Percentiles rank a stretch among this genome's conserved stretches.
Evolutionary conservation across 2,797 vertebrate species (phyloP).

Genomic region (Gephyroberyx darwinii): DNA sequence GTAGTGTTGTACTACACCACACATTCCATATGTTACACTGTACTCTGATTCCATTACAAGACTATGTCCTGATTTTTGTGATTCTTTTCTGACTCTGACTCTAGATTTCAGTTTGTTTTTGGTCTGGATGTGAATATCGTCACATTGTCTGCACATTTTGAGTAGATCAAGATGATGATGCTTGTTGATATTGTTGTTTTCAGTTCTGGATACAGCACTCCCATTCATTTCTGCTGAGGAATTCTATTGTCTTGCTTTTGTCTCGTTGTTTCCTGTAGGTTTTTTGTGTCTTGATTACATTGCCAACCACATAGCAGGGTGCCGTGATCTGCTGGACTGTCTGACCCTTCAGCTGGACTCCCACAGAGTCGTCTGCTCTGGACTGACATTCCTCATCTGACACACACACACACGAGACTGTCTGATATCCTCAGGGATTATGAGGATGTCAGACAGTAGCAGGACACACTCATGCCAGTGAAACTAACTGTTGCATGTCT

Average conservation of each 20-base stretch:
- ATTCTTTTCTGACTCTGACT: neutral
- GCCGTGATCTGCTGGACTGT: no score
- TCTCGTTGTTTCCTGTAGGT: neutral
- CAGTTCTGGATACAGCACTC: neutral
- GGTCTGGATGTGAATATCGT: constrained; percentile 4
- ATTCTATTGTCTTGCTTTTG: constrained; percentile 12
- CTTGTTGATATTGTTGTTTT: neutral
- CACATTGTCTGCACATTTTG: neutral
- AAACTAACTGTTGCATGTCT: neutral
- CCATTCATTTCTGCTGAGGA: no score
- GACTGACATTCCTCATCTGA: constrained; percentile 6
- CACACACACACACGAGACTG: neutral
- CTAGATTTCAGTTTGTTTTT: no score
- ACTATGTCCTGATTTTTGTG: neutral
- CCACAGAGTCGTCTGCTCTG: neutral
- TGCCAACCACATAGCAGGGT: constrained; percentile 1
- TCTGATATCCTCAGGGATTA: neutral
- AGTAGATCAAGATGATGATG: neutral
- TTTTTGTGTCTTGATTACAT: neutral
- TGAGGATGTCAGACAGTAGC: neutral
- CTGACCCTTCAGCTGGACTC: neutral
- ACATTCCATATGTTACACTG: neutral
- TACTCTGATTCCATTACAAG: neutral
- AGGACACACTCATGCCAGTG: no score
- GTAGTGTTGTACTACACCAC: constrained; percentile 39